These are phyloP conservation scores for Trachurus trachurus DNA, from an alignment of 2,797 vertebrate genomes.

Conservation along the genomic window DNA sequence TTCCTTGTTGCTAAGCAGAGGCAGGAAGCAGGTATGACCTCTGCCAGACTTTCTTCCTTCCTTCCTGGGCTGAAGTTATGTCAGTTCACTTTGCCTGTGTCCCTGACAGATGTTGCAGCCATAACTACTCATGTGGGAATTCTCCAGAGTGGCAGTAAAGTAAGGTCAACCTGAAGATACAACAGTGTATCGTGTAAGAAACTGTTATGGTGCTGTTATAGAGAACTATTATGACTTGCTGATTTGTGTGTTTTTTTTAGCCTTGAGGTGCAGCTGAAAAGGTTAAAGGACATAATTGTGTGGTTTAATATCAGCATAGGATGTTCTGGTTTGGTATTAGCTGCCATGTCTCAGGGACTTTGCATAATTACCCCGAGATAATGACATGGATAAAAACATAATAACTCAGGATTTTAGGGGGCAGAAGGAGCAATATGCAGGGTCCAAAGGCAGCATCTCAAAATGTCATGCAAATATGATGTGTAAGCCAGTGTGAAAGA, in stretches of 20 bases:
- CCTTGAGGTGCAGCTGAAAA: background rate
- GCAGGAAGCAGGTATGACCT: slow-evolving; percentile 47
- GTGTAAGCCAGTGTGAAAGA: background rate
- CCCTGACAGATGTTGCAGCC: slow-evolving; percentile 1
- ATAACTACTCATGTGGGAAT: slow-evolving; percentile 16
- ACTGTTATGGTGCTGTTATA: background rate
- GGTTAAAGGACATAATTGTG: background rate
- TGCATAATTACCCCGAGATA: background rate
- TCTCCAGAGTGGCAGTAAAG: slow-evolving; percentile 12
- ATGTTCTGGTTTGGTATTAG: slow-evolving; percentile 1
- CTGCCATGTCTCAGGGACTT: background rate
- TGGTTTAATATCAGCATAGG: slow-evolving; percentile 8
- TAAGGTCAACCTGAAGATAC: slow-evolving; percentile 12
- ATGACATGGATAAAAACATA: slow-evolving; percentile 2
- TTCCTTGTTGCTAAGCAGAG: slow-evolving; percentile 36
- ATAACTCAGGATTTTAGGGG: background rate
- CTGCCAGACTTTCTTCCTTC: slow-evolving; percentile 48
- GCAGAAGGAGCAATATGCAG: background rate
- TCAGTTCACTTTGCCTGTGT: slow-evolving; percentile 13
- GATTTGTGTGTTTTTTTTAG: slow-evolving; percentile 9
- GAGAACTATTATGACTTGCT: background rate
- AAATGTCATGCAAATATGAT: background rate
- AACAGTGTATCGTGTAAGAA: slow-evolving; percentile 11
- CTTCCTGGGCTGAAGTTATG: slow-evolving; percentile 35
- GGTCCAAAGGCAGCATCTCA: background rate